These are phyloP conservation scores for Drosophila chauvacae DNA, from an alignment of 1,140 invertebrate species.

Conservation along the genomic window DNA sequence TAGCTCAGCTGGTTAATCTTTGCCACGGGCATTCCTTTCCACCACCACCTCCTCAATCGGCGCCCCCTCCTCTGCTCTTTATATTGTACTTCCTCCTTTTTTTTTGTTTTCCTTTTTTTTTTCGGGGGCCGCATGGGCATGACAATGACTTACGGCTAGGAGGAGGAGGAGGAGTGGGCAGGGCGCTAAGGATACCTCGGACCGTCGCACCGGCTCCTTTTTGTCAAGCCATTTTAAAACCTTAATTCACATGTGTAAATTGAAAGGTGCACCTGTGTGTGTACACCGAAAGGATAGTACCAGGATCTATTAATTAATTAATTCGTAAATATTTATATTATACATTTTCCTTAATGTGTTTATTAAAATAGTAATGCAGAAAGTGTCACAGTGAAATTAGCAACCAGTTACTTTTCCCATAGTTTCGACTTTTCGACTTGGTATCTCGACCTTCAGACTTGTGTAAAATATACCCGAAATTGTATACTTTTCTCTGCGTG, in stretches of 20 bases:
- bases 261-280: constrained; percentile 75
- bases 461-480: background rate
- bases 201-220: constrained; percentile 28
- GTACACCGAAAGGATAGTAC: background rate
- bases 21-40: constrained; percentile 49
- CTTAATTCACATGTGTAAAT: constrained; percentile 83
- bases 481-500: background rate
- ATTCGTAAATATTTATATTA: too few species aligned
- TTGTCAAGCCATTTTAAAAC: constrained; percentile 77
- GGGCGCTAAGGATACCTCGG: constrained; percentile 13
- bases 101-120: background rate
- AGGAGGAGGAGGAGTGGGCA: background rate
- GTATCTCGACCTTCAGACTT: background rate
- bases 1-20: constrained; percentile 73
- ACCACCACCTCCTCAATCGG: background rate
- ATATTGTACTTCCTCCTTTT: background rate
- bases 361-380: background rate
- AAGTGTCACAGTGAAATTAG: background rate
- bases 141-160: constrained; percentile 74
- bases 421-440: too few species aligned
- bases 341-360: background rate
- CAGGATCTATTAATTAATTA: background rate
- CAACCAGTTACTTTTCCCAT: too few species aligned
- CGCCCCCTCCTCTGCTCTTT: background rate
- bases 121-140: constrained; percentile 59